Conservation (phyloP, 2,797 vertebrate species). For the Pangasius mekongensis region DNA sequence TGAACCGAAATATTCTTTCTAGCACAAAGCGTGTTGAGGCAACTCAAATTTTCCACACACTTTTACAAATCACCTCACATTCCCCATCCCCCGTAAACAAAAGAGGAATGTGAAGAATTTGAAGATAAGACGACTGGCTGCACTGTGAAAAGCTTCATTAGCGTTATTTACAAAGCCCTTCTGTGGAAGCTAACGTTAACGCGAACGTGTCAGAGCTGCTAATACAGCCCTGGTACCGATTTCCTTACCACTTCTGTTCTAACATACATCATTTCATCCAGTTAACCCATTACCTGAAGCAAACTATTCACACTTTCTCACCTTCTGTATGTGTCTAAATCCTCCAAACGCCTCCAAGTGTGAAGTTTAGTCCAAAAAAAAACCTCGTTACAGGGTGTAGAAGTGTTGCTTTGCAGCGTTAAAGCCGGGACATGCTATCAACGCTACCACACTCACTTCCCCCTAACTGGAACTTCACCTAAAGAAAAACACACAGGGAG, state of each 20-base stretch:
- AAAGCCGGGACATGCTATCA: not conserved
- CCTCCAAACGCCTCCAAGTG: not conserved
- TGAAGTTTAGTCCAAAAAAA: not conserved
- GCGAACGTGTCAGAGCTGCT: not conserved
- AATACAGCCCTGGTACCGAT: not conserved
- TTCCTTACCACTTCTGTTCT: not conserved
- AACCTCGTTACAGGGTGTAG: not conserved
- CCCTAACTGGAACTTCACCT: conserved; percentile 8
- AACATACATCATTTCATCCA: not conserved
- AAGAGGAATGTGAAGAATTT: not conserved
- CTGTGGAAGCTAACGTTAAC: not conserved
- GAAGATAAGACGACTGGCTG: not conserved
- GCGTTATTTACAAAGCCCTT: not conserved
- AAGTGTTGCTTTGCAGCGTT: not conserved
- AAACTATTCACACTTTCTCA: not conserved
- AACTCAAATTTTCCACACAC: not conserved
- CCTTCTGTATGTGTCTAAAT: not conserved
- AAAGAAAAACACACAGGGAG: not conserved
- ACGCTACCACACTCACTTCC: not conserved
- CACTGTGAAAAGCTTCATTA: not conserved
- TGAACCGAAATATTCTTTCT: not conserved
- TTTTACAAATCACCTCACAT: not conserved
- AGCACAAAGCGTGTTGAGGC: not conserved
- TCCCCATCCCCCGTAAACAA: not conserved
- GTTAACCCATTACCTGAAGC: not conserved